Base-by-base conservation (phyloP, 2,797 vertebrate genomes). In the Semotilus atromaculatus region DNA sequence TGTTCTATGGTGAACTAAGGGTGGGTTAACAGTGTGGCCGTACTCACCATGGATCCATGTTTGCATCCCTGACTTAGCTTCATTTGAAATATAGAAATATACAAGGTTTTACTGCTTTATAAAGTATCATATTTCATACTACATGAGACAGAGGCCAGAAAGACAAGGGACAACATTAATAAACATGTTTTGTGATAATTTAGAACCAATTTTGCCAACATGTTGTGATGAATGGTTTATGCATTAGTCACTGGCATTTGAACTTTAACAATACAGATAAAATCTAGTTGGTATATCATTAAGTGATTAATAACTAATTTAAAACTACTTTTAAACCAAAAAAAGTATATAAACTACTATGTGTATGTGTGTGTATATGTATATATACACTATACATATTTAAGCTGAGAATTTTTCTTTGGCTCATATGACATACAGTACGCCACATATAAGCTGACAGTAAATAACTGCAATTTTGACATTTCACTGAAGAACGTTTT, bases 1-100 rank as follows among this genome's bases (percentile, higher is more conserved):
- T 31, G 51, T 64, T 86, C 73, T 85, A 90, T 83, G 74, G 55
- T 83, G 82, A 86, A 90, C 85, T 79, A 81, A 82, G 70, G 91
- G 92, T 83, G 73, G 76, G 82, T 92, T 93, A 75, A 92, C 93
- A 93, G 92, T 91, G 90, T 86, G 91, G 91, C 92, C 87, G 91
- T 96, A 96, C 95, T 96, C 94, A 96, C 95, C 95, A 95, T 95
- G 1, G 95, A 94, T 94, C 95, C 95, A 83, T 96, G 95, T 96
- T 96, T 96, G 95, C 95, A 95, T 95, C 95, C 95, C 95, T 96
- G 95, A 96, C 95, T 96, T 95, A 95, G 95, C 95, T 96, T 96
- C 92, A 91, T 94, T 94, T 93, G 88, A 95, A 93, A 96, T 95
- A 95, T 94, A 95, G 93, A 95, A 96, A 87, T 84, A 84, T 94